Base-by-base conservation (phyloP, 2,888 invertebrate species). In the Hirtodrosophila confusa region DNA sequence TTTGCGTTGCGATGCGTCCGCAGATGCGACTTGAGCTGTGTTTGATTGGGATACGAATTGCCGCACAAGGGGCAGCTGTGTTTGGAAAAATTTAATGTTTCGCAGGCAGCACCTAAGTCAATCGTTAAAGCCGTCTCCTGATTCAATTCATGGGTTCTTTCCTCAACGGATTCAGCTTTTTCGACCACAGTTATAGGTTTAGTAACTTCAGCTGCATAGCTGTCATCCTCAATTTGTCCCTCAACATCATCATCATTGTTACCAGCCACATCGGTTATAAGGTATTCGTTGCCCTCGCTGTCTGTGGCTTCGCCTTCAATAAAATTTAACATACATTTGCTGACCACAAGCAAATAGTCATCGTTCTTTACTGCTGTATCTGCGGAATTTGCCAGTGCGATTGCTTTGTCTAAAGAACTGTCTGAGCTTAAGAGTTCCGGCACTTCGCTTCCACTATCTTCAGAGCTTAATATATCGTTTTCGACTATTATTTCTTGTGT, bases 1-100 rank as follows among this genome's bases (percentile, higher is more conserved):
- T 50, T 75, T n/a, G 65, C 69, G n/a, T 44, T 68, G 37, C 55
- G 50, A 45, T 78, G 83, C 3, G 29, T 36, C 1, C 75, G 71
- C n/a, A 56, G n/a, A 43, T 86, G 86, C 0, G 62, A 44, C 4
- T 63, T 75, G 1, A 75, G 75, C 8, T 75, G 69, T 0, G 51
- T 17, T 8, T 39, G 17, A 24, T 60, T 69, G 3, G 50, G 35
- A 40, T 75, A 78, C 5, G 69, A 65, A 8, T 69, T 87, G 40
- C 47, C 60, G 24, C 87, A 77, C 7, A 54, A 7, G 4, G 56
- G 10, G 48, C 86, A 67, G 6, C 41, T 70, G 43, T 54, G 50
- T 10, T 41, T 63, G 9, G 51, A 44, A 10, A 63, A 80, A n/a
- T 10, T 63, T 1, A 62, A 31, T 8, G 54, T 51, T 6, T 53